phyloP scores from a whole-genome alignment of 2,113 vertebrate species.

The Myxocyprinus asiaticus region DNA sequence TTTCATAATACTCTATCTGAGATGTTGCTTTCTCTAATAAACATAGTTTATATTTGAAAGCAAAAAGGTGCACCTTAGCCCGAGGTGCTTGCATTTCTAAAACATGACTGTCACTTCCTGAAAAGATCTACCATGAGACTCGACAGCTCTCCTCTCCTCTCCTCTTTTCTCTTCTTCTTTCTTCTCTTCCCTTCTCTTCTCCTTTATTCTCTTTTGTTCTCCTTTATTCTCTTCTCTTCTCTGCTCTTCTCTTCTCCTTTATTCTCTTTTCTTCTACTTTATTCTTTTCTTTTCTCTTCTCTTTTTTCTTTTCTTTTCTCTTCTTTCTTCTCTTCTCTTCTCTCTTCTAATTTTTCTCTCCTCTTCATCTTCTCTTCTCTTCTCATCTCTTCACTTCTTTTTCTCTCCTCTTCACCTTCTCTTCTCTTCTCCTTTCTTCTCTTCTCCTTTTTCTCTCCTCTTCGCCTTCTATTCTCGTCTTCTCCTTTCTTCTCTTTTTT shows the following conservation, averaged over 20 bases:
- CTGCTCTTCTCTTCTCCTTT: too few relatives aligned
- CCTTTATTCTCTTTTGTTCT: too few relatives aligned
- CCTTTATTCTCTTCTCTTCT: neutral
- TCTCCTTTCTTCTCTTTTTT: neutral
- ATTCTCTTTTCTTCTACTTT: too few relatives aligned
- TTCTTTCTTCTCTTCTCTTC: too few relatives aligned
- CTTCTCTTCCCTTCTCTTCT: too few relatives aligned
- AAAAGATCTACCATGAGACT: neutral
- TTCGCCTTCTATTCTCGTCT: too few relatives aligned
- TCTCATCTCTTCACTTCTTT: neutral
- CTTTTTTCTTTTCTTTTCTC: too few relatives aligned
- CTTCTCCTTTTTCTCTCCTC: neutral
- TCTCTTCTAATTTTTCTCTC: too few relatives aligned
- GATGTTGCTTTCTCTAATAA: constrained; percentile 31
- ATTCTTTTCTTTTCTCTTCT: too few relatives aligned
- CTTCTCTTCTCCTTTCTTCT: neutral
- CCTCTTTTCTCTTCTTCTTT: constrained; percentile 36
- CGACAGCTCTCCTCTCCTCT: constrained; percentile 47
- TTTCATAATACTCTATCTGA: neutral
- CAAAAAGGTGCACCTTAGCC: constrained; percentile 43
- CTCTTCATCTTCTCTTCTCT: too few relatives aligned
- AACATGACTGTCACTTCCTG: constrained; percentile 9
- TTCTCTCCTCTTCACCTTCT: neutral
- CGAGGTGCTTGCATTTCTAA: constrained; percentile 22
- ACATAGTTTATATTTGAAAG: constrained; percentile 43